Conservation (phyloP, 2,888 invertebrate genomes). For the Cantharis flavilabris region DNA sequence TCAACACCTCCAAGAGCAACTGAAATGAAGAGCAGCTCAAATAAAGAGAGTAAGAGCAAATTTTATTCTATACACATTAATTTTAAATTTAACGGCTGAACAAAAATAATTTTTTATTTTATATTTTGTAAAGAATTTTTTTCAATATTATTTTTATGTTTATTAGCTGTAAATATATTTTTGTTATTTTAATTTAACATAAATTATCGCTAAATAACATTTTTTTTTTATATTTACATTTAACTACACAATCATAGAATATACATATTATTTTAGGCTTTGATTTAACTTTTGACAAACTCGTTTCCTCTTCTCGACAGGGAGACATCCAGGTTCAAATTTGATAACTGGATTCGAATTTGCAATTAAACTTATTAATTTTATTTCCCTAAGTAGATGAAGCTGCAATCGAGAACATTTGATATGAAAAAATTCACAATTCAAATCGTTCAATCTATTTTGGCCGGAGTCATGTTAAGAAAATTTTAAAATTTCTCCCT, state of each 20-base stretch:
- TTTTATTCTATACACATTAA: slow-evolving; percentile 2
- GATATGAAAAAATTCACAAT: no score
- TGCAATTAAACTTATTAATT: no score
- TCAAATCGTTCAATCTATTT: no score
- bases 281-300: not conserved
- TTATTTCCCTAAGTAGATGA: no score
- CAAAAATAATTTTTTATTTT: not conserved
- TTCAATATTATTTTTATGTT: not conserved
- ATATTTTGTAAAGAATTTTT: not conserved
- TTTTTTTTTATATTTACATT: not conserved
- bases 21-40: slow-evolving; percentile 75
- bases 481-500: no score
- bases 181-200: not conserved
- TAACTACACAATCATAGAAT: no score
- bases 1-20: slow-evolving; percentile 83
- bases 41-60: slow-evolving; percentile 71
- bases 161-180: not conserved
- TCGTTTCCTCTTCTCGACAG: no score
- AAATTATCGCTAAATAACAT: not conserved
- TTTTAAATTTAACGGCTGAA: not conserved
- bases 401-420: no score
- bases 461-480: no score
- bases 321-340: no score
- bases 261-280: no score
- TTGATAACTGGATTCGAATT: no score